Percentiles rank a stretch among this genome's conserved stretches.
Evolutionary conservation across 1,140 invertebrate genomes (phyloP).

Genomic region (Drosophila watanabei): DNA sequence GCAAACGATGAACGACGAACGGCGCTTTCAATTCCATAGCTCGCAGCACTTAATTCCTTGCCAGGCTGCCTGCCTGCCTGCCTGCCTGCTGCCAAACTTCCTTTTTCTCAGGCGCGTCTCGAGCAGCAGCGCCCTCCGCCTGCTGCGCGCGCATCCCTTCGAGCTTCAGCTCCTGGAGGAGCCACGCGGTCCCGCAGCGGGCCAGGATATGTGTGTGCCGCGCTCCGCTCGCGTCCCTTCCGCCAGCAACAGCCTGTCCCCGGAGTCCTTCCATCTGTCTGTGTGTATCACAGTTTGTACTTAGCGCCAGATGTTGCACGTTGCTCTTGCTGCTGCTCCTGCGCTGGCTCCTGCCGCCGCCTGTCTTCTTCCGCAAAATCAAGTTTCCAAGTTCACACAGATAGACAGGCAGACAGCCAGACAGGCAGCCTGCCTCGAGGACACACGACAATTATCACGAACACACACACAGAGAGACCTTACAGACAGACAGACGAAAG

Average conservation of each 20-base stretch:
- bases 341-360: constrained; percentile 27
- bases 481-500: neutral
- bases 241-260: constrained; percentile 19
- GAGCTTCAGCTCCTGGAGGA: constrained; percentile 62
- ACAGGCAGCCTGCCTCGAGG: constrained; percentile 27
- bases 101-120: constrained; percentile 60
- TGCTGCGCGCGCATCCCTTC: constrained; percentile 74
- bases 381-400: constrained; percentile 81
- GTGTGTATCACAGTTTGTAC: constrained; percentile 83
- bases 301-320: constrained; percentile 83
- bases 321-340: constrained; percentile 36
- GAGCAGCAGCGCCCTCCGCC: constrained; percentile 39
- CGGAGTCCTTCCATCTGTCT: constrained; percentile 38
- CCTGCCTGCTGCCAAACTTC: constrained; percentile 70
- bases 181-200: constrained; percentile 49
- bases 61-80: constrained; percentile 54
- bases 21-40: constrained; percentile 42
- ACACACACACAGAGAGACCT: constrained; percentile 18
- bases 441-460: constrained; percentile 69
- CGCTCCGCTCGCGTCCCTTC: constrained; percentile 18
- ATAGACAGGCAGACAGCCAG: constrained; percentile 42
- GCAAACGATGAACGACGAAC: constrained; percentile 27
- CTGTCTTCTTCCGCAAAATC: constrained; percentile 73
- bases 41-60: constrained; percentile 49
- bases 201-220: constrained; percentile 40